phyloP scores from a whole-genome alignment of 2,113 vertebrate genomes.

The Scomber scombrus region DNA sequence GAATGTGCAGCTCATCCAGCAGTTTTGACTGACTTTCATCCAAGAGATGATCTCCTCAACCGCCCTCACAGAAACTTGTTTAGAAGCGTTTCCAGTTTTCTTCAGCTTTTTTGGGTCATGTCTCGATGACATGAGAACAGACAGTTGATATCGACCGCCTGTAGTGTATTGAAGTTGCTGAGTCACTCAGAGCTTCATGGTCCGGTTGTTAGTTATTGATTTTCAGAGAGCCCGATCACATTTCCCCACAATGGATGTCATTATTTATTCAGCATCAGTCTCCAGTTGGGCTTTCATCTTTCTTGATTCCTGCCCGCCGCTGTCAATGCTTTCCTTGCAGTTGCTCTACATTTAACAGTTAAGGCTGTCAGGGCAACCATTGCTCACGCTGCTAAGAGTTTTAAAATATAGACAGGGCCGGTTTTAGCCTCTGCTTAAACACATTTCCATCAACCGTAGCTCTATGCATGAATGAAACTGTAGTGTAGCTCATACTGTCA shows the following conservation, averaged over 20 bases:
- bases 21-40: conserved; percentile 44
- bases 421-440: neutral
- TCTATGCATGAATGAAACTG: conserved; percentile 23
- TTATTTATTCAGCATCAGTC: conserved; percentile 81
- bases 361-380: conserved; percentile 34
- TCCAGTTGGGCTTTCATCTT: conserved; percentile 72
- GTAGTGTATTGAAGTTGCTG: conserved; percentile 76
- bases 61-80: conserved; percentile 41
- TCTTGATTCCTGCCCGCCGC: conserved; percentile 53
- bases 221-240: conserved; percentile 78
- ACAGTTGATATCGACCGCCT: conserved; percentile 69
- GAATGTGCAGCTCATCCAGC: conserved; percentile 39
- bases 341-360: conserved; percentile 60
- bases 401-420: conserved; percentile 10
- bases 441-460: neutral
- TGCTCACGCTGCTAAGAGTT: conserved; percentile 25
- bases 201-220: conserved; percentile 81
- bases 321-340: conserved; percentile 50
- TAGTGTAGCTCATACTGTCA: conserved; percentile 7
- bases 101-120: conserved; percentile 37
- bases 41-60: conserved; percentile 31
- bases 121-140: conserved; percentile 60
- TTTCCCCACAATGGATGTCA: conserved; percentile 77
- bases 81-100: conserved; percentile 49
- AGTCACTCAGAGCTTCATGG: conserved; percentile 76